Base-by-base conservation (phyloP, 2,888 invertebrate species). In the Coenonympha glycerion region DNA sequence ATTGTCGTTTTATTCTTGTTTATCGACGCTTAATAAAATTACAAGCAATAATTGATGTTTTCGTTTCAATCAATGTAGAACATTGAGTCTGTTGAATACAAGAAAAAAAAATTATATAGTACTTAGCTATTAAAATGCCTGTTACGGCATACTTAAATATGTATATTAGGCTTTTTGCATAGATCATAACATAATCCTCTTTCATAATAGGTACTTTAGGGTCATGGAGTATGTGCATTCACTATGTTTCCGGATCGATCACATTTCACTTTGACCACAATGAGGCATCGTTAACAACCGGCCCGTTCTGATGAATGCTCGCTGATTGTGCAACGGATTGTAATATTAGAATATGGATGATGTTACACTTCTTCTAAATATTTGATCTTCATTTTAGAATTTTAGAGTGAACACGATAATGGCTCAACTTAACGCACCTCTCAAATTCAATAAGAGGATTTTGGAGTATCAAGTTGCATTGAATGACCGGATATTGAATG, bases 251-350 rank as follows among this genome's bases (percentile, higher is more conserved):
- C 58, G 58, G 51, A 62, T 67, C 65, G 62, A 66, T 71, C 67
- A 66, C 65, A 66, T 68, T 67, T 64, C 63, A 68, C 60, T 57
- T 48, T 52, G 58, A 56, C 64, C 63, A 66, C 66, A 66, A 65
- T 63, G 59, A 60, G 31, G 63, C 56, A 51, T 60, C 66, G 66
- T 70, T 71, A 70, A 64, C 66, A 62, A 65, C 55, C 47, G 57
- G 34, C 56, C 58, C 67, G 66, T 66, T 65, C 66, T 66, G 66
- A 73, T 68, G 64, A 72, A 71, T 69, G 66, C 64, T 59, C 61
- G 60, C 60, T 62, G 68, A 69, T 78, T 77, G 68, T 69, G 73
- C 64, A 76, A 75, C 54, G 57, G 57, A 57, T 62, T 58, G 63
- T 61, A 57, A 66, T 68, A 65, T 65, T 63, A 67, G 70, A 70